phyloP scores from a whole-genome alignment of 1,140 invertebrate species.

The Drosophila sucinea region DNA sequence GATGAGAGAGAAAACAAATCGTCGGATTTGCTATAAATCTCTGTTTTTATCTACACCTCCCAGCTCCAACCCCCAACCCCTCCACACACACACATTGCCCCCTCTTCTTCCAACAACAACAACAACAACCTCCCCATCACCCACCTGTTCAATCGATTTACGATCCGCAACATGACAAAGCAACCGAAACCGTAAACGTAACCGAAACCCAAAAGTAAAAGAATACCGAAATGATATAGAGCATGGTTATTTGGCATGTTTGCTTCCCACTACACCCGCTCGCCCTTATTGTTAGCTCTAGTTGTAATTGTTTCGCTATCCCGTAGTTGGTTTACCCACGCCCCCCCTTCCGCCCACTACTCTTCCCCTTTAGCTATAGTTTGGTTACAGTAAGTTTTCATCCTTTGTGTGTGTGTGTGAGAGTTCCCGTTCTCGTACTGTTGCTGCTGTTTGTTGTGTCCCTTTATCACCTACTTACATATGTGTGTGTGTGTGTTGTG shows the following conservation, averaged over 20 bases:
- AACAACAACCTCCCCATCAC: too few relatives aligned
- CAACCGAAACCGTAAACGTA: neutral
- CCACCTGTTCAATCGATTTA: constrained; percentile 1
- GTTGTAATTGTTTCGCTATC: neutral
- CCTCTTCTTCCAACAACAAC: too few relatives aligned
- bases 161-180: constrained; percentile 32
- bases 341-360: too few relatives aligned
- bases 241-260: constrained; percentile 36
- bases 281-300: neutral
- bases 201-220: constrained; percentile 2
- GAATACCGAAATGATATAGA: constrained; percentile 21
- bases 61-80: too few relatives aligned
- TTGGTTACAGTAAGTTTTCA: neutral
- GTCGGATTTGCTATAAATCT: neutral
- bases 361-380: neutral
- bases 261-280: neutral
- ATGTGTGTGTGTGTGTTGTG: neutral
- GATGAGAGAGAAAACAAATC: constrained; percentile 23
- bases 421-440: too few relatives aligned
- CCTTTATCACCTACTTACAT: neutral
- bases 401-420: neutral
- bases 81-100: too few relatives aligned
- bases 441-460: neutral
- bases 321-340: neutral
- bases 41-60: too few relatives aligned